A percentile compares a stretch with the other conserved stretches of the same genome.
Evolutionary conservation across 2,113 vertebrate species (phyloP).

Genomic region (Laticauda colubrina): DNA sequence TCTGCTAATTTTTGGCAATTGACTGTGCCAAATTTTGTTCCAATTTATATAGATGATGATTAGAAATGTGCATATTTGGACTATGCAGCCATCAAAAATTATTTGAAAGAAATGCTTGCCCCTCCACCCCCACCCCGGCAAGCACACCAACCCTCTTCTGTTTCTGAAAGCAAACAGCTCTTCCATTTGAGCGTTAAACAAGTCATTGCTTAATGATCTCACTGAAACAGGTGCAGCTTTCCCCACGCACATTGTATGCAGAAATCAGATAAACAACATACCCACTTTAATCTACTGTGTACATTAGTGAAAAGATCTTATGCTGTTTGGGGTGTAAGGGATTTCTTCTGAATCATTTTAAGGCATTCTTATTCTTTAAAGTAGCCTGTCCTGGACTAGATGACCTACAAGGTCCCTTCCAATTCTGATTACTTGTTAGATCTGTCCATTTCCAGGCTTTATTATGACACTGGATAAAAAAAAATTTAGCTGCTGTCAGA

Average conservation of each 20-base stretch:
- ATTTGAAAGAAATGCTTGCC: not conserved
- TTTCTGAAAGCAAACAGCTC: not conserved
- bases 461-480: not conserved
- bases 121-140: not conserved
- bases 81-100: not conserved
- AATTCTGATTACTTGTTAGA: too few species aligned
- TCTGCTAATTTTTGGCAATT: not conserved
- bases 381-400: not conserved
- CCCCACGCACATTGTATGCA: not conserved
- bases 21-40: not conserved
- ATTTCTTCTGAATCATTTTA: not conserved
- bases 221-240: not conserved
- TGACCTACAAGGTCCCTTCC: too few species aligned
- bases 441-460: not conserved
- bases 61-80: not conserved
- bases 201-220: not conserved
- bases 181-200: not conserved
- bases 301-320: not conserved
- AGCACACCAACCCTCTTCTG: not conserved
- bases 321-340: not conserved
- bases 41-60: not conserved
- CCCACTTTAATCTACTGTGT: not conserved
- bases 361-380: not conserved
- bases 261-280: not conserved
- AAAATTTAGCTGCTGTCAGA: not conserved